Evolutionary conservation across 1,140 invertebrate species (phyloP).

Genomic region (Zaprionus ghesquierei): DNA sequence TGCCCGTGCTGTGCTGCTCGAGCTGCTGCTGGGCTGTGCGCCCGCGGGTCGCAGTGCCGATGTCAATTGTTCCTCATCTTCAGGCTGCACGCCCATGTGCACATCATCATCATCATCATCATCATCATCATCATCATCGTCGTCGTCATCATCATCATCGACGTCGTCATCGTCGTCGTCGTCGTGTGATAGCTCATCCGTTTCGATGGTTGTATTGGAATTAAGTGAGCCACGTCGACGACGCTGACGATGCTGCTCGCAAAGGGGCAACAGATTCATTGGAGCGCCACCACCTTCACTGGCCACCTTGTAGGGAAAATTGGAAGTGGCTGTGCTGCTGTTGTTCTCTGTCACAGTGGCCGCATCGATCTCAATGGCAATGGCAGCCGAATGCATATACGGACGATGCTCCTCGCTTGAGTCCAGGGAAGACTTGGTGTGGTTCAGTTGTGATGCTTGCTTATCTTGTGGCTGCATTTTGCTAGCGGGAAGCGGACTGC

Average conservation of each 20-base stretch:
- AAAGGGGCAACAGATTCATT: slow-evolving; percentile 55
- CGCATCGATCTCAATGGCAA: slow-evolving; percentile 79
- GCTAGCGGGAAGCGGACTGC: slow-evolving; percentile 29
- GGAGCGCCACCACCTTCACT: slow-evolving; percentile 61
- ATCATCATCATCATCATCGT: slow-evolving; percentile 45
- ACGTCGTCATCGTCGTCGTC: slow-evolving; percentile 38
- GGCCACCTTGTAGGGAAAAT: slow-evolving; percentile 73
- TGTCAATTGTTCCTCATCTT: slow-evolving; percentile 57
- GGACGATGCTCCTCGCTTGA: slow-evolving; percentile 58
- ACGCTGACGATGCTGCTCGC: slow-evolving; percentile 54
- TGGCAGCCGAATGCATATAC: slow-evolving; percentile 51
- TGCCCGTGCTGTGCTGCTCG: slow-evolving; percentile 51
- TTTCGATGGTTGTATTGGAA: slow-evolving; percentile 76
- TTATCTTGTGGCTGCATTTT: slow-evolving; percentile 26
- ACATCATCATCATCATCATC: slow-evolving; percentile 52
- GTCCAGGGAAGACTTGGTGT: slow-evolving; percentile 77
- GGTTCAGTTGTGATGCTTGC: background rate
- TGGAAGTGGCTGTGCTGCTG: slow-evolving; percentile 77
- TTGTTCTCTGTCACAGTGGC: slow-evolving; percentile 73
- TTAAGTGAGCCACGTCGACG: slow-evolving; percentile 56
- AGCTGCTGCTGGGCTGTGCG: slow-evolving; percentile 35
- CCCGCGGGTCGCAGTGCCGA: slow-evolving; percentile 12
- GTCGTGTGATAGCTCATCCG: slow-evolving; percentile 70
- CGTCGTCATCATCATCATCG: slow-evolving; percentile 46
- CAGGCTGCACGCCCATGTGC: slow-evolving; percentile 48